Base-by-base conservation (phyloP, 2,888 invertebrate genomes). In the Meandrusa payeni region DNA sequence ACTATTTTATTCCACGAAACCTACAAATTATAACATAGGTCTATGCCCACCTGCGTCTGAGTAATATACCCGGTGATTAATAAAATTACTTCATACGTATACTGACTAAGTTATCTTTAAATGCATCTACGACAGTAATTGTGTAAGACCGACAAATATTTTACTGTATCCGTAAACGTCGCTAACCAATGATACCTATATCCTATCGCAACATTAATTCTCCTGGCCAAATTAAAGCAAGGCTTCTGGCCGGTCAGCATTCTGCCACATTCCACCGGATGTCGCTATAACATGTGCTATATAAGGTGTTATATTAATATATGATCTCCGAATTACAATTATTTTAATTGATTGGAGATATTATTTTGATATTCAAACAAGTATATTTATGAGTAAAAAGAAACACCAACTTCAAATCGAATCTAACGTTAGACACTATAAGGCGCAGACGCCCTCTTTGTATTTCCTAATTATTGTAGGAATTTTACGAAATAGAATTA, bases 101-200 rank as follows among this genome's bases (percentile, higher is more conserved):
- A 19, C 27, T 19, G 22, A 12, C 9, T 33, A 34, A 41, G 15
- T 15, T 37, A 38, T 12, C 15, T 22, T 22, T 23, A 28, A 22
- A 20, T 19, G 23, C 31, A 11, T 19, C 12, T 41, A 19, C 10
- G 33, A 22, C 13, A 26, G 20, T 22, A 29, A 36, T 20, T 28
- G 52, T 48, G 44, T 44, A 46, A 45, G 48, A 48, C 6, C 20
- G 31, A 24, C 31, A 37, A 32, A 20, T 31, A 31, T 19, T 12
- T 24, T 9, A 17, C 3, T 34, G 29, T 23, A 29, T 26, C 20
- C 26, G 37, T 43, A 37, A 37, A 31, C 13, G 26, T 2, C 11
- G 34, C 6, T 36, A 5, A 2, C 11, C 5, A 15, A 9, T 23
- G 11, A 34, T 19, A 19, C n/a, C 31, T 37, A 3, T 37, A 6